Evolutionary conservation across 2,888 invertebrate genomes (phyloP), one percentile per base, ranked within the genome.

Genomic region (Lobophora halterata): DNA sequence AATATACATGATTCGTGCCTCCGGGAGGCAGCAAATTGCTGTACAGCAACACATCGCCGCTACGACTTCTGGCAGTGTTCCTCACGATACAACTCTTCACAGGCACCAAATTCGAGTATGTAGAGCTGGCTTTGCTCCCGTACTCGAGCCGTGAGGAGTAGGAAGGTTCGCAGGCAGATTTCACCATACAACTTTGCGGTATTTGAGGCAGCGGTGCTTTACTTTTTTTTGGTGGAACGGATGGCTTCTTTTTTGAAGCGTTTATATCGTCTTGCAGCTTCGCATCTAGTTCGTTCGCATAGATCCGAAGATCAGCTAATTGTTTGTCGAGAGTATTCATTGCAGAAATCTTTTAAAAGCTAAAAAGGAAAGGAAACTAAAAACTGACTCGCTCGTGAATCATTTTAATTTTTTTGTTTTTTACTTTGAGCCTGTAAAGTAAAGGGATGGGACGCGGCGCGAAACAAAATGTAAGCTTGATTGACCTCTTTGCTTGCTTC

Each of bases 141-240:
- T 70, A 75, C 52, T 87, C 92, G 23, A 95, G 81, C 39, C 94
- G 89, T 12, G 93, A 92, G 11, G 94, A 93, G 70, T 93, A 95
- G 3, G 93, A 92, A 0, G 95, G 95, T 62, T 93, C 93, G 41
- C 92, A 90, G 8, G 92, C 90, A 41, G 92, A 91, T 70, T 93
- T 93, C 40, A 95, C 89, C 14, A 89, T 90, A 62, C 91, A 93
- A 72, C 94, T 95, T 75, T 94, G 93, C 36, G 95, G 95, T 67
- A 95, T 92, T 92, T 87, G 87, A 29, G 87, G 87, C 46, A 76
- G 63, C 30, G 87, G 87, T 21, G 79, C 66, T 57, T 86, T 87
- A 57, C 65, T 79, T 67, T 83, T 86, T 70, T 87, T 87, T 32
- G 87, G 86, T 46, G 87, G 87, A 47, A 87, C 80, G 24, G 77